Base-by-base conservation (phyloP, 2,888 invertebrate species). In the Rhagonycha lutea region DNA sequence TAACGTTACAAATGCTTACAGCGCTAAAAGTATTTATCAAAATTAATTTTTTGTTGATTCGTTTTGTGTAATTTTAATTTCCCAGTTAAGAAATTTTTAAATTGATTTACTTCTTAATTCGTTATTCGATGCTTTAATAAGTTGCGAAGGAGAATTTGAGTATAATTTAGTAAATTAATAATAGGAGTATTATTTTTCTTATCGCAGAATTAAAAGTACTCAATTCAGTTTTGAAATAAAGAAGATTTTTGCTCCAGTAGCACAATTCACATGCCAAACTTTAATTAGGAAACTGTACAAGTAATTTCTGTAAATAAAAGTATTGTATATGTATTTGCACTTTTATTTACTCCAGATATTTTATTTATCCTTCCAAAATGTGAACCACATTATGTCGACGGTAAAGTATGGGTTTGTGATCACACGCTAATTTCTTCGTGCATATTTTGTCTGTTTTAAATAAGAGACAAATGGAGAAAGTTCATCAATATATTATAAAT, bases 181-280 rank as follows among this genome's bases (percentile, higher is more conserved):
- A 62, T 62, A n/a, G n/a, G n/a, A n/a, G n/a, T n/a, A 65, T 23
- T 26, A 24, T 26, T 23, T 65, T 65, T 18, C 23, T 24, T 63
- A 11, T 2, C 10, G n/a, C 4, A 26, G 18, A 65, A 47, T 47
- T 47, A 47, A 62, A 65, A 65, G 26, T 65, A 12, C 8, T 65
- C 26, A 26, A 14, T n/a, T 24, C 12, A 26, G 29, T 14, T 26
- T 72, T 18, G 14, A 72, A 32, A 32, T 18, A n/a, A 62, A 14
- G 14, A 60, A 61, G n/a, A 14, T 63, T 68, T 29, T 67, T 28
- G 68, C 32, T 68, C 72, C n/a, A 68, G 26, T 68, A 61, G 68
- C 72, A 72, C 72, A 68, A 11, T 72, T 72, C 72, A 68, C 72
- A 72, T 29, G 61, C 28, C 72, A 72, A 24, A 23, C 29, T 12